A percentile compares a stretch with the other conserved stretches of the same genome.
These are phyloP conservation scores for Stratiomys singularior DNA, from an alignment of 2,888 invertebrate species.

Conservation along the genomic window DNA sequence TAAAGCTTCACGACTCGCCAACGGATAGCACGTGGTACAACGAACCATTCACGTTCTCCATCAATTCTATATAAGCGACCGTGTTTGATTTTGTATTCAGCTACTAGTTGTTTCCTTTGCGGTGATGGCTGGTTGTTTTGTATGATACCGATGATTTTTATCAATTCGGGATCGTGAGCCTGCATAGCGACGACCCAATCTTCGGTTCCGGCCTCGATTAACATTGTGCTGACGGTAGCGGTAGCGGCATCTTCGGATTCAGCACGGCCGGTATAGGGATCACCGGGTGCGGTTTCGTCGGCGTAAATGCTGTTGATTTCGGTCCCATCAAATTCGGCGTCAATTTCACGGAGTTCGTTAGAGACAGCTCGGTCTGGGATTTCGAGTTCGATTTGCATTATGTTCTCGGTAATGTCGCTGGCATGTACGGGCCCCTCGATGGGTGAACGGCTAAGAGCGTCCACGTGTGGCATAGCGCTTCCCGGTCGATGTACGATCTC, in stretches of 20 bases:
- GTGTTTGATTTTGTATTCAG: background rate
- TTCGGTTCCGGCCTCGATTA: too few species aligned
- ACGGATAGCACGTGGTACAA: too few species aligned
- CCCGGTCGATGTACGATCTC: too few species aligned
- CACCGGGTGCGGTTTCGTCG: background rate
- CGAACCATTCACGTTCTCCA: background rate
- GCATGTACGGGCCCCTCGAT: too few species aligned
- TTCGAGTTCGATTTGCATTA: too few species aligned
- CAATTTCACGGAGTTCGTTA: background rate
- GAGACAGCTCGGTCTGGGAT: background rate
- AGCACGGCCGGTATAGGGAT: background rate
- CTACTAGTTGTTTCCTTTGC: background rate
- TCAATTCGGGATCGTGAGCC: background rate
- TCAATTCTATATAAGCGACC: background rate
- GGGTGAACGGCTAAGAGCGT: too few species aligned
- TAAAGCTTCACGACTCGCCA: too few species aligned
- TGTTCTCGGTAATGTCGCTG: too few species aligned
- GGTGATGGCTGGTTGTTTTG: background rate
- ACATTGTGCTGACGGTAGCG: background rate
- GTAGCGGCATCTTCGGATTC: background rate
- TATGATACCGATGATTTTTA: background rate
- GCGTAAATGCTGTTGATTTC: background rate
- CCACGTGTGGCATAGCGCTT: too few species aligned
- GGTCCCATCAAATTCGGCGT: background rate
- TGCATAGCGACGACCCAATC: slow-evolving; percentile 10